phyloP scores from a whole-genome alignment of 2,888 invertebrate genomes.

The Morpho helenor region DNA sequence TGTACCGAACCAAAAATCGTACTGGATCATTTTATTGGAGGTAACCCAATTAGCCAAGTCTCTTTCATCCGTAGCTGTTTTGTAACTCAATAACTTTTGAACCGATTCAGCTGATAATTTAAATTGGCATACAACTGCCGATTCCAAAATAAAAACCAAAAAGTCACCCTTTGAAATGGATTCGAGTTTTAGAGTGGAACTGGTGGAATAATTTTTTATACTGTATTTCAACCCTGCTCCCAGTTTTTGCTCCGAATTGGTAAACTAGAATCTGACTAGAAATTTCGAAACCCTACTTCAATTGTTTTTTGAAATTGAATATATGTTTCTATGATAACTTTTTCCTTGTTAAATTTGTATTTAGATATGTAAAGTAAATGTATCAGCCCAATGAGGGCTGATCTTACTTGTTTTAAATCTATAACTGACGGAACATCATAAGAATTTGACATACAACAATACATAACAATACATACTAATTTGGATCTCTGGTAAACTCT shows the following conservation, averaged over 20 bases:
- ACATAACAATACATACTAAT: no score
- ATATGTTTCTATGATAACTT: no score
- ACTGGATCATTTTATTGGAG: conserved; percentile 22
- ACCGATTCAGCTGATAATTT: conserved; percentile 21
- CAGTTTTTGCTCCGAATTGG: no score
- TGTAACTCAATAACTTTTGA: conserved; percentile 22
- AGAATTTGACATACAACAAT: no score
- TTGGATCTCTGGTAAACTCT: no score
- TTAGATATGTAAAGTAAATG: no score
- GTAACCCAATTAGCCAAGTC: conserved; percentile 18
- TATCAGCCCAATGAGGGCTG: no score
- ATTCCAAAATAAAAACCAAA: conserved; percentile 16
- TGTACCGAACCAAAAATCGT: conserved; percentile 14
- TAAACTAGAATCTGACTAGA: conserved; percentile 1
- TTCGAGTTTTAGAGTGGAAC: conserved; percentile 7
- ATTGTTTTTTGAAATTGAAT: not conserved
- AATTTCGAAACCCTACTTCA: not conserved
- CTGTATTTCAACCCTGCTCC: conserved; percentile 1
- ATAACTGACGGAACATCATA: no score
- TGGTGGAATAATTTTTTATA: conserved; percentile 2
- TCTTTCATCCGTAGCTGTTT: conserved; percentile 20
- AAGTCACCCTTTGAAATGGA: conserved; percentile 11
- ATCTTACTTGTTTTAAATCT: not conserved
- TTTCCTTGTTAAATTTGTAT: no score
- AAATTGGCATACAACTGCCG: conserved; percentile 16